Base-by-base conservation (phyloP, 2,888 invertebrate genomes). In the Didymodactylos carnosus region DNA sequence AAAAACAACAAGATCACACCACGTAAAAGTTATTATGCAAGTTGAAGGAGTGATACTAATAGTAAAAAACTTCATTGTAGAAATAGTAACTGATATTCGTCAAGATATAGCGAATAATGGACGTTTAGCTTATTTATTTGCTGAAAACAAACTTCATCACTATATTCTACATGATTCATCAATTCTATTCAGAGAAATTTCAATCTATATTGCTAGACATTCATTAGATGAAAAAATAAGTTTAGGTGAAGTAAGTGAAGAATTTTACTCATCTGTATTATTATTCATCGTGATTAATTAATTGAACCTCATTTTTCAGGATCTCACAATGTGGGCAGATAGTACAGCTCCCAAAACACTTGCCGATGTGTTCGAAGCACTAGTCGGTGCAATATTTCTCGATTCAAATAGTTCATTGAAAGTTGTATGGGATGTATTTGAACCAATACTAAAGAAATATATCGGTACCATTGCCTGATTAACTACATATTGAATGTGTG, bases 91-190 rank as follows among this genome's bases (percentile, higher is more conserved):
- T 13, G 73, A 76, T 70, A 46, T 76, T 23, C 73, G 76, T 23
- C 72, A 72, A 43, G 75, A 76, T 41, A 72, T 76, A n/a, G 75
- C 75, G 6, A 76, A 76, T 25, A 76, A 76, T 62, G 70, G 73
- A 25, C 62, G 73, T 35, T 75, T 76, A 46, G 75, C 76, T 25
- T 62, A 71, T 71, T 23, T 76, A 1, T 49, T 73, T 39, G 76
- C 73, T 25, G n/a, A 43, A 27, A 35, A 53, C 43, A 27, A 39
- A 23, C 70, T 75, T 71, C 27, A 74, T n/a, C 46, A 62, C 35
- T 69, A 75, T 16, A 43, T 75, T 16, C 23, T 40, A 4, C n/a
- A 70, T 23, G 35, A 1, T 27, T 71, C 72, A n/a, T 14, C 40
- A 39, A 35, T 69, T 23, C 53, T 75, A 35, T 62, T 4, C n/a